These are phyloP conservation scores for Meleagris gallopavo DNA, from an alignment of 2,113 vertebrate species.

Conservation along the genomic window DNA sequence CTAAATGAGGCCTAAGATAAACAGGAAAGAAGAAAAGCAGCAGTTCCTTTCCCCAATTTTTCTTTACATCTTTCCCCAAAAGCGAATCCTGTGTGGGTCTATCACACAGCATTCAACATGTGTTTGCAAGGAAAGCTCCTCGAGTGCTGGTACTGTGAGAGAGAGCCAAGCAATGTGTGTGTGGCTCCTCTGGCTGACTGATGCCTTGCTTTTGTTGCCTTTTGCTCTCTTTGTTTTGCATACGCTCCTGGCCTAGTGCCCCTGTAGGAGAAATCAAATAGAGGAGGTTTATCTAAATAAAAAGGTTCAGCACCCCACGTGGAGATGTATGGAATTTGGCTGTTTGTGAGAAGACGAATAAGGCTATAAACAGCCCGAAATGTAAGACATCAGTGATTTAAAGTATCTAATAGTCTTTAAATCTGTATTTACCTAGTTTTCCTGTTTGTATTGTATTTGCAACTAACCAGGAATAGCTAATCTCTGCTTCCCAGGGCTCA, in stretches of 20 bases:
- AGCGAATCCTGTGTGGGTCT: not conserved
- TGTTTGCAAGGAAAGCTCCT: not conserved
- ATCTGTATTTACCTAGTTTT: not conserved
- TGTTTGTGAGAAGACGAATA: not conserved
- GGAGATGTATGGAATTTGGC: not conserved
- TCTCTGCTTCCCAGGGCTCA: not conserved
- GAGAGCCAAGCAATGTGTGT: not conserved
- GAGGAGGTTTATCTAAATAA: conserved; percentile 12
- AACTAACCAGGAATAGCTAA: not conserved
- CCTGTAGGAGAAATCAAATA: not conserved
- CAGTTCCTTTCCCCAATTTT: not conserved
- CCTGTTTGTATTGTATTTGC: not conserved
- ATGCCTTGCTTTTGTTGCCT: not conserved
- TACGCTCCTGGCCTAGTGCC: not conserved
- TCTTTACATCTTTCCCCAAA: not conserved
- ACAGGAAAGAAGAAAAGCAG: not conserved
- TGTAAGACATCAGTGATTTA: not conserved
- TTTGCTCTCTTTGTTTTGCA: not conserved
- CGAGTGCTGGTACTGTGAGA: rapidly evolving
- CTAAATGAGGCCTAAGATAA: not conserved
- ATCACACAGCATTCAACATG: not conserved
- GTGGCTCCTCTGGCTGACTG: not conserved
- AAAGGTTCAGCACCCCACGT: not conserved
- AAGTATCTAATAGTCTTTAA: not conserved
- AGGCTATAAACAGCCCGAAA: not conserved